Evolutionary conservation across 2,797 vertebrate genomes (phyloP).

Genomic region (Syngnathus rostellatus): DNA sequence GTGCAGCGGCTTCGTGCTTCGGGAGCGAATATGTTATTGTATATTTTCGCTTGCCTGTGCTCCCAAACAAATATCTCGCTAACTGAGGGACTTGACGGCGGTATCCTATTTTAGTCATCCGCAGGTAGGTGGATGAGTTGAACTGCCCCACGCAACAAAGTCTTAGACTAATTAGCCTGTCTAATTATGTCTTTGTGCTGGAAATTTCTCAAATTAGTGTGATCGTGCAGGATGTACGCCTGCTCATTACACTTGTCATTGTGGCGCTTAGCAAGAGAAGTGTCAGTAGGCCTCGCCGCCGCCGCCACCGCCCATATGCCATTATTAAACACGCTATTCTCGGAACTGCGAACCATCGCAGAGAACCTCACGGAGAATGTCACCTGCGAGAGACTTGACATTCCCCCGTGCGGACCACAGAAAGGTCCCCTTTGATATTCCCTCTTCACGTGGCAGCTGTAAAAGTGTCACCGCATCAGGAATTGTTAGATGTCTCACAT

Average conservation of each 20-base stretch:
- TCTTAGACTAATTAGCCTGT: constrained; percentile 79
- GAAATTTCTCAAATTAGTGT: constrained; percentile 81
- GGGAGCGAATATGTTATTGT: constrained; percentile 48
- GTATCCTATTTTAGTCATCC: constrained; percentile 71
- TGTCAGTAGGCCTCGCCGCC: constrained; percentile 36
- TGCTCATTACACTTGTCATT: constrained; percentile 77
- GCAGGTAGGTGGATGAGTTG: constrained; percentile 77
- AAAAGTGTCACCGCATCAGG: constrained; percentile 48
- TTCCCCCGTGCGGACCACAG: constrained; percentile 37
- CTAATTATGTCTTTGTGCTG: constrained; percentile 82
- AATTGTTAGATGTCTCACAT: constrained; percentile 39
- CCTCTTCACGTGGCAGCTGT: constrained; percentile 41
- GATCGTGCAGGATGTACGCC: constrained; percentile 73
- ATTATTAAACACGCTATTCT: constrained; percentile 42
- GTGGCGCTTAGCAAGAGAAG: constrained; percentile 47
- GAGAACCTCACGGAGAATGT: constrained; percentile 31
- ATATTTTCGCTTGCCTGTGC: constrained; percentile 48
- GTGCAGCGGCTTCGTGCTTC: constrained; percentile 42
- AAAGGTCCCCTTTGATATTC: constrained; percentile 60
- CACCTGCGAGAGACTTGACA: constrained; percentile 29
- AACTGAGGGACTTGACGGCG: constrained; percentile 64
- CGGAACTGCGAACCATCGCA: constrained; percentile 24
- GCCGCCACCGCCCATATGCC: constrained; percentile 19
- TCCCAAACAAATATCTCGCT: constrained; percentile 56
- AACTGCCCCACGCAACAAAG: constrained; percentile 71